Percentiles rank a stretch among this genome's conserved stretches.
These are phyloP conservation scores for Thysanoteuthis rhombus DNA, from an alignment of 2,888 invertebrate genomes.

Conservation along the genomic window DNA sequence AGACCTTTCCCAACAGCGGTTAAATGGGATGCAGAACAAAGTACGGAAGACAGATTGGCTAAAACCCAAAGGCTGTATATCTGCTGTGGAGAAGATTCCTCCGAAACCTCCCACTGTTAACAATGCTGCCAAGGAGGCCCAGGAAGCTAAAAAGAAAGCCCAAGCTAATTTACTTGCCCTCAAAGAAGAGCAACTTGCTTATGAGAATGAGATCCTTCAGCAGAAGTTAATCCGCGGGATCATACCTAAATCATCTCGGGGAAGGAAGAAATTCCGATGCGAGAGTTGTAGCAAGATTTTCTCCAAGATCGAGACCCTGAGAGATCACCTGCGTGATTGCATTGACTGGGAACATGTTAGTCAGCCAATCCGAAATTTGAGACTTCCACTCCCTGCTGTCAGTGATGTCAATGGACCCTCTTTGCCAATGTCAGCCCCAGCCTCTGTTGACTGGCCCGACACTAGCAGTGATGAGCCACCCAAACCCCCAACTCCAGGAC, in stretches of 20 bases:
- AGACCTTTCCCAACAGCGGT: neutral
- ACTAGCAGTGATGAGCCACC: neutral
- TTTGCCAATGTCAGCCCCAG: neutral
- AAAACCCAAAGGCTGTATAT: neutral
- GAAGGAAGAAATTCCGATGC: slow-evolving; percentile 23
- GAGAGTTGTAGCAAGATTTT: slow-evolving; percentile 27
- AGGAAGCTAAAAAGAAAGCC: neutral
- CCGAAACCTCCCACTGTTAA: neutral
- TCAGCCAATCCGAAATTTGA: neutral
- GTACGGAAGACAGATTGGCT: slow-evolving; percentile 15
- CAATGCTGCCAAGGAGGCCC: neutral
- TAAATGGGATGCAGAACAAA: neutral
- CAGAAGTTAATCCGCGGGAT: slow-evolving; percentile 17
- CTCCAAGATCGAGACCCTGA: neutral
- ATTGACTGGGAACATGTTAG: slow-evolving; percentile 28
- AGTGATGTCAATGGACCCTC: neutral
- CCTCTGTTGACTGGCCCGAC: neutral
- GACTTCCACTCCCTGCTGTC: neutral
- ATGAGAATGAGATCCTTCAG: neutral
- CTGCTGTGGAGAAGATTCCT: neutral
- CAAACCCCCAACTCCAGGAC: neutral
- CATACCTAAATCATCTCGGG: slow-evolving; percentile 18
- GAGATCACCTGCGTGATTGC: slow-evolving; percentile 23
- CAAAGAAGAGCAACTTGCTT: slow-evolving; percentile 23
- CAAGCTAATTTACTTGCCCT: slow-evolving; percentile 15